Evolutionary conservation across 2,888 invertebrate species (phyloP).

Genomic region (Drosophila fungiperda): DNA sequence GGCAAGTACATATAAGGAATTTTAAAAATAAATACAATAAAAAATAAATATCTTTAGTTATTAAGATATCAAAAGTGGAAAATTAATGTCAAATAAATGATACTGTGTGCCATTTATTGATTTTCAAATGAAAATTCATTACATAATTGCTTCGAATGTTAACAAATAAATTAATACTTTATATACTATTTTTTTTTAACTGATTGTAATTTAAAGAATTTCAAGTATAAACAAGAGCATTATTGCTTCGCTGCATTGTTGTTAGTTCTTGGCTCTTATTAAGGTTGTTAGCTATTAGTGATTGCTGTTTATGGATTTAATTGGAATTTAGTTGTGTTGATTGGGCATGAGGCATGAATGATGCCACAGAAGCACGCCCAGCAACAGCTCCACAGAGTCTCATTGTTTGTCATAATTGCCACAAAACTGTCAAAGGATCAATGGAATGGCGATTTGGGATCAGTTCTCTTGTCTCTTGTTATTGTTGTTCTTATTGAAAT

Average conservation of each 20-base stretch:
- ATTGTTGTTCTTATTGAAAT: slow-evolving; percentile 82
- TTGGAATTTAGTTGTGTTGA: slow-evolving; percentile 81
- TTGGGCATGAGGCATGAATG: slow-evolving; percentile 42
- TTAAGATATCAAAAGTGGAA: not conserved
- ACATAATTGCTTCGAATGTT: not conserved
- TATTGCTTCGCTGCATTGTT: slow-evolving; percentile 9
- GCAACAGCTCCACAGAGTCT: slow-evolving; percentile 33
- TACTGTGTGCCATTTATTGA: not conserved
- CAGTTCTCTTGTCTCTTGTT: slow-evolving; percentile 52
- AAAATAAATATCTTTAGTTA: not conserved
- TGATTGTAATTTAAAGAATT: not conserved
- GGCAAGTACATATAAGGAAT: not conserved
- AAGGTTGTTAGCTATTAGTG: slow-evolving; percentile 17
- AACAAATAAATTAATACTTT: not conserved
- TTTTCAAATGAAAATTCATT: not conserved
- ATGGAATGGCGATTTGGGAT: slow-evolving; percentile 16
- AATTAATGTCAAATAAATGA: not conserved
- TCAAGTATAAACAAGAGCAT: slow-evolving; percentile 18
- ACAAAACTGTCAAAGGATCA: slow-evolving; percentile 50
- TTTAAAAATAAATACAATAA: not conserved
- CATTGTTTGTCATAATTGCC: slow-evolving; percentile 76
- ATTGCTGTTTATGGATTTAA: slow-evolving; percentile 74
- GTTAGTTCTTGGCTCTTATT: not conserved
- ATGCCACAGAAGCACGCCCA: slow-evolving; percentile 17
- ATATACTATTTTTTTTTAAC: too few relatives aligned